Evolutionary conservation across 2,888 invertebrate species (phyloP), one percentile per base, ranked within the genome.

Genomic region (Chymomyza procnemis): DNA sequence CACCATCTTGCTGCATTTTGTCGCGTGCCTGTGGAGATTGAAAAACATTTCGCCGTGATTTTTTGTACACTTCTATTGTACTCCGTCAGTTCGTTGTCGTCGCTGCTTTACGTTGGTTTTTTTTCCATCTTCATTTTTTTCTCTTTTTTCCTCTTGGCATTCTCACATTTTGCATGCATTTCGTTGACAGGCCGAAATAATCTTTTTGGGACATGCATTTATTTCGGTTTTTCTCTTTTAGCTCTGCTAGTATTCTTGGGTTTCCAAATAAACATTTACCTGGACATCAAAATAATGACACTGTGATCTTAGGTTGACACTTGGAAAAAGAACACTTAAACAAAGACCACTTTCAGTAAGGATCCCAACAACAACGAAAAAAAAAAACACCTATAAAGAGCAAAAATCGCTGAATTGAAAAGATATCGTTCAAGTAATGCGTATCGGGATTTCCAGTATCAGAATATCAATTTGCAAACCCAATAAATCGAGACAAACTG

Each of bases 21-120:
- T 80, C 81, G 79, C 86, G 75, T 80, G 79, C 79, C 84, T 70
- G 64, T 65, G 66, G 61, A 81, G 84, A 73, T 84, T 75, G 73
- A 73, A 86, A 83, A 84, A 76, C 79, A 86, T 86, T 83, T 85
- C 75, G 62, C 69, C 63, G 61, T 67, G 68, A 70, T 83, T 68
- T 78, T 74, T 66, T 48, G 4, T 26, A 4, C 18, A 50, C 16
- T 52, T 48, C 18, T 41, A 19, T 54, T 57, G 8, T 54, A 59
- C 61, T 65, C 52, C 18, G 52, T 26, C 52, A 4, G 19, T 9
- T 3, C 18, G 57, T 47, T 61, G 12, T 55, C 34, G 14, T 47
- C 52, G 46, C 52, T 61, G 67, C 67, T 66, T 52, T 67, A 61
- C 66, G 62, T 54, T 64, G 57, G 67, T 67, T 69, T 68, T 70